These are phyloP conservation scores for Omphaloscelis lunosa DNA, from an alignment of 2,888 invertebrate genomes.

Conservation along the genomic window DNA sequence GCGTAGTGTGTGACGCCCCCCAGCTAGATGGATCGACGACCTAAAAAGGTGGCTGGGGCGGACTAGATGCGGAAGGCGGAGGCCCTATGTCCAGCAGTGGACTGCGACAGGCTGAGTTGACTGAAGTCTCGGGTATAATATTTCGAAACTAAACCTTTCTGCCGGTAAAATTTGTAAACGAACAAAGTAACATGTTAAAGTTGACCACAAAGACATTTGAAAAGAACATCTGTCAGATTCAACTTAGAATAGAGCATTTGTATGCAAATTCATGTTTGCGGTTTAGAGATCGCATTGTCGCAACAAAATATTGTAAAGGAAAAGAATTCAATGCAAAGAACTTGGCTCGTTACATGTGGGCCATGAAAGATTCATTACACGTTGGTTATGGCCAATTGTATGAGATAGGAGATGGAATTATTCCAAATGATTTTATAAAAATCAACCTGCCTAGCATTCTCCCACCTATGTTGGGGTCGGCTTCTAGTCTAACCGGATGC, in stretches of 20 bases:
- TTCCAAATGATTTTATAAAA: conserved; percentile 3
- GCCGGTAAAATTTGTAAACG: not conserved
- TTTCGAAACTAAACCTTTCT: not conserved
- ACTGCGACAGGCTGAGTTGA: not conserved
- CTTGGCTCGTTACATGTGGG: conserved; percentile 32
- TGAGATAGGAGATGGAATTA: conserved; percentile 15
- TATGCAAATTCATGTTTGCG: conserved; percentile 43
- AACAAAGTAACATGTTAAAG: not conserved
- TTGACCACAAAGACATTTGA: conserved; percentile 14
- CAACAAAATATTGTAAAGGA: conserved; percentile 40
- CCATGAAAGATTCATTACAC: conserved; percentile 55
- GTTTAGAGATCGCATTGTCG: conserved; percentile 41
- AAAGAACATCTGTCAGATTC: conserved; percentile 7
- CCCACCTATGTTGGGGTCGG: not conserved
- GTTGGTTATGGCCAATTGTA: conserved; percentile 15
- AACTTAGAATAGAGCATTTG: conserved; percentile 28
- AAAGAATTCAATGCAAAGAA: conserved; percentile 50
- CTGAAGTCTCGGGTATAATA: not conserved
- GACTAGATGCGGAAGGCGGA: too few species aligned
- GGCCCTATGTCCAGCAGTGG: not conserved
- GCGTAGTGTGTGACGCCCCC: too few species aligned
- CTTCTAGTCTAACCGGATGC: not conserved
- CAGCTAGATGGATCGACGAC: too few species aligned
- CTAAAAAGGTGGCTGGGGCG: too few species aligned
- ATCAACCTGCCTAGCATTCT: not conserved